These are phyloP conservation scores for Phrynocephalus guinanensis DNA, from an alignment of 2,797 vertebrate species.

Conservation along the genomic window DNA sequence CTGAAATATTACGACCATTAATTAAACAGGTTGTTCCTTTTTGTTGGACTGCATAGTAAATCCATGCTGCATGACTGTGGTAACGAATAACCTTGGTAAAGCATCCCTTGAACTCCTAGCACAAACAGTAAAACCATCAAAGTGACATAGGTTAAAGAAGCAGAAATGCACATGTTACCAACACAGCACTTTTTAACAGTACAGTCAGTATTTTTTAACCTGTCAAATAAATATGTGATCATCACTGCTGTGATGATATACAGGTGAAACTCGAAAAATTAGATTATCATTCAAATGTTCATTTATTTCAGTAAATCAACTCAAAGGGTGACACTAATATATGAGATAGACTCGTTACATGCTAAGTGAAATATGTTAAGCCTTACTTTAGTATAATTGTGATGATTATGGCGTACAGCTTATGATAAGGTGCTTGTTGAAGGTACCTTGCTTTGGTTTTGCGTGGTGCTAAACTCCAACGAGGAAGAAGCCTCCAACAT, in stretches of 20 bases:
- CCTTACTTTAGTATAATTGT: no score
- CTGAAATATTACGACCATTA: conserved; percentile 47
- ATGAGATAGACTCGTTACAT: no score
- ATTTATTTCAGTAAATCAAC: no score
- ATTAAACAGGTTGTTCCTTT: conserved; percentile 51
- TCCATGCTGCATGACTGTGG: conserved; percentile 19
- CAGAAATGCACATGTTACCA: conserved; percentile 38
- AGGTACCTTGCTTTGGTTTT: no score
- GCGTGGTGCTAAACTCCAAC: no score
- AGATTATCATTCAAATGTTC: no score
- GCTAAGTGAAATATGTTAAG: no score
- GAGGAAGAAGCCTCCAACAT: no score
- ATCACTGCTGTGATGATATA: conserved; percentile 7
- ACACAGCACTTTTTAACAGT: conserved; percentile 25
- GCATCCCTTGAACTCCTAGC: conserved; percentile 23
- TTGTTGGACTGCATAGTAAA: conserved; percentile 33
- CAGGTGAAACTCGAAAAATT: no score
- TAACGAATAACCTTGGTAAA: conserved; percentile 47
- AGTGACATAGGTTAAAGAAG: conserved; percentile 37
- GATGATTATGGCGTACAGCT: no score
- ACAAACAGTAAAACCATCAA: conserved; percentile 31
- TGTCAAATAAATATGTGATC: conserved; percentile 26
- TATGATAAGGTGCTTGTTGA: no score
- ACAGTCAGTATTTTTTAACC: conserved; percentile 25
- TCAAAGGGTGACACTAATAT: no score